phyloP scores from a whole-genome alignment of 2,797 vertebrate genomes.

The Chloroceryle amazona region DNA sequence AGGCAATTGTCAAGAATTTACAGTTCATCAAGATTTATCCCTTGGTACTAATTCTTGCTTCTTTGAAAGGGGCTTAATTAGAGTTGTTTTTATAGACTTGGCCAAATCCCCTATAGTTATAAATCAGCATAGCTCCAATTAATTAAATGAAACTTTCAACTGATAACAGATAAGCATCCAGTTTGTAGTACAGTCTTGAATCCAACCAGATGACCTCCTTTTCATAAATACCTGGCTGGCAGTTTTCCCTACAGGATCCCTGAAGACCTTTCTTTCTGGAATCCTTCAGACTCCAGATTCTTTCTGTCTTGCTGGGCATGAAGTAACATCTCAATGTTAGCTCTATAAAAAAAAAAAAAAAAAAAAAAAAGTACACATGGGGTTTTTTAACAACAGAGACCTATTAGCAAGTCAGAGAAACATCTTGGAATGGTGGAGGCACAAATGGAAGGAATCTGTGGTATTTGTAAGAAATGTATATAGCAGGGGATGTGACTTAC shows the following conservation, averaged over 20 bases:
- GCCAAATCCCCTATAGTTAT: background rate
- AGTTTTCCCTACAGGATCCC: background rate
- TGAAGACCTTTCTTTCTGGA: background rate
- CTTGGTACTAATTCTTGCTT: background rate
- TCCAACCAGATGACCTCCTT: background rate
- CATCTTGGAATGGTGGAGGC: conserved; percentile 51
- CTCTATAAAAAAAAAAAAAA: background rate
- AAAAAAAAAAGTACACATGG: background rate
- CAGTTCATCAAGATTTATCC: background rate
- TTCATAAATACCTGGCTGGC: background rate
- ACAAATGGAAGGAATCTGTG: conserved; percentile 61
- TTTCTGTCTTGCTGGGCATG: background rate
- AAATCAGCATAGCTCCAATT: background rate
- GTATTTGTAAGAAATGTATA: conserved; percentile 68
- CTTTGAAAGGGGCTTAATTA: background rate
- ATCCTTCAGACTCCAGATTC: background rate
- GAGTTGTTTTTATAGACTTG: background rate
- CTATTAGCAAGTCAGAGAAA: conserved; percentile 63
- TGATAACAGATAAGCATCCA: conserved; percentile 3
- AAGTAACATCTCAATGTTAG: conserved; percentile 23
- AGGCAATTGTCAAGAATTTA: background rate
- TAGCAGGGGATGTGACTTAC: conserved; percentile 60
- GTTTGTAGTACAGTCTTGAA: background rate
- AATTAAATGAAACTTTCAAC: conserved; percentile 1
- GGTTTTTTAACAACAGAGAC: background rate